Conservation (phyloP, 1,140 invertebrate species). For the Dolichoris vasculosae region DNA sequence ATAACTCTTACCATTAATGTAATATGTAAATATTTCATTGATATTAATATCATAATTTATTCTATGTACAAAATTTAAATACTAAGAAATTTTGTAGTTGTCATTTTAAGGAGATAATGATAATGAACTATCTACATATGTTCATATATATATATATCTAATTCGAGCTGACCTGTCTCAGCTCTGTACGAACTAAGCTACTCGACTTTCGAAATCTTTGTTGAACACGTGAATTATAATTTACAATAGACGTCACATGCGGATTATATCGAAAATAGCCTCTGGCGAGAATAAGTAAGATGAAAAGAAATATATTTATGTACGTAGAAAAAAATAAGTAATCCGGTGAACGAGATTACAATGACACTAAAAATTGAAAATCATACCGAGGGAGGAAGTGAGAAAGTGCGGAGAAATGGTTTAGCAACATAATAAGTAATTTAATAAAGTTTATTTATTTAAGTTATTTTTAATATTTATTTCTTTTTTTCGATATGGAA, state of each 20-base stretch:
- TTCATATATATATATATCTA: not conserved
- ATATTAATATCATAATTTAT: too few relatives aligned
- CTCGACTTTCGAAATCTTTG: not conserved
- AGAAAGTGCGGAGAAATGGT: not conserved
- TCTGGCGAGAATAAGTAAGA: slow-evolving; percentile 42
- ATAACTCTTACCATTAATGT: too few relatives aligned
- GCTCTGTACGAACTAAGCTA: not conserved
- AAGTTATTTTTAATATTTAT: not conserved
- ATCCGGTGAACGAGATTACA: not conserved
- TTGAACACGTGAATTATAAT: slow-evolving; percentile 67
- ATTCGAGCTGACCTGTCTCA: not conserved
- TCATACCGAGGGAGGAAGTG: not conserved
- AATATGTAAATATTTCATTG: too few relatives aligned
- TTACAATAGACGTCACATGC: slow-evolving; percentile 68
- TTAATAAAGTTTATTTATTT: not conserved
- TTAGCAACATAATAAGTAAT: too few relatives aligned
- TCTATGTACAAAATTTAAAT: too few relatives aligned
- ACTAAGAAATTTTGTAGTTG: not conserved
- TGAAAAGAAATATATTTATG: slow-evolving; percentile 29
- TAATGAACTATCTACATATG: not conserved
- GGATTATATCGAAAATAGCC: slow-evolving; percentile 60
- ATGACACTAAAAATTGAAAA: too few relatives aligned
- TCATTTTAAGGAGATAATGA: not conserved
- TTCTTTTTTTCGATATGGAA: not conserved
- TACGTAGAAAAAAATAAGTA: not conserved